A percentile compares a stretch with the other conserved stretches of the same genome.
Evolutionary conservation across 2,797 vertebrate genomes (phyloP).

Genomic region (Oreochromis mossambicus): DNA sequence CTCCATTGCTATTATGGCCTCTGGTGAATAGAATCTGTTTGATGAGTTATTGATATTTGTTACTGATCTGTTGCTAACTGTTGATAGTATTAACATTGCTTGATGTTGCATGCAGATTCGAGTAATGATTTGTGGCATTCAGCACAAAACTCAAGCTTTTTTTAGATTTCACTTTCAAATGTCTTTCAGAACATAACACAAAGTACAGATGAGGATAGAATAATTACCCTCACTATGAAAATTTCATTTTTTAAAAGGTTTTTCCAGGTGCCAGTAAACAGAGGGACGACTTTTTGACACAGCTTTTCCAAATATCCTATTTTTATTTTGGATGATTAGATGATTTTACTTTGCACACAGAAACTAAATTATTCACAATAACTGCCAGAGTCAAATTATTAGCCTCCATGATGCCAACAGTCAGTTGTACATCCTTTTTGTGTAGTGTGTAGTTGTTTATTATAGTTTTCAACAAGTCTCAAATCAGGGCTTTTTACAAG

Average conservation of each 20-base stretch:
- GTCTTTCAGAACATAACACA: not conserved
- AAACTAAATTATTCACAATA: not conserved
- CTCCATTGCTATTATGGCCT: constrained; percentile 90
- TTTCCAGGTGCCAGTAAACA: not conserved
- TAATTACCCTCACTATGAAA: not conserved
- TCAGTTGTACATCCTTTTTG: not conserved
- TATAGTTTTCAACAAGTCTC: not conserved
- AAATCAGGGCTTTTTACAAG: not conserved
- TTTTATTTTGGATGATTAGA: not conserved
- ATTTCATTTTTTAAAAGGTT: not conserved
- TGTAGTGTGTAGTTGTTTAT: not conserved
- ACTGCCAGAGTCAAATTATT: not conserved
- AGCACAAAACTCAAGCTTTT: not conserved
- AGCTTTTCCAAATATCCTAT: not conserved
- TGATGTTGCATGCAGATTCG: not conserved
- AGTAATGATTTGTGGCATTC: not conserved
- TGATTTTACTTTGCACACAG: not conserved
- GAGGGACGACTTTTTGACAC: not conserved
- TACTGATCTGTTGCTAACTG: not conserved
- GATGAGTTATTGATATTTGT: not conserved
- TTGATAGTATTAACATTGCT: not conserved
- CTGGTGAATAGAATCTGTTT: constrained; percentile 71
- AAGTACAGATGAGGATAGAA: not conserved
- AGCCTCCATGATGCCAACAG: not conserved
- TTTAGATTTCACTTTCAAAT: not conserved